Conservation (phyloP, 2,797 vertebrate species). For the Chiloscyllium punctatum region DNA sequence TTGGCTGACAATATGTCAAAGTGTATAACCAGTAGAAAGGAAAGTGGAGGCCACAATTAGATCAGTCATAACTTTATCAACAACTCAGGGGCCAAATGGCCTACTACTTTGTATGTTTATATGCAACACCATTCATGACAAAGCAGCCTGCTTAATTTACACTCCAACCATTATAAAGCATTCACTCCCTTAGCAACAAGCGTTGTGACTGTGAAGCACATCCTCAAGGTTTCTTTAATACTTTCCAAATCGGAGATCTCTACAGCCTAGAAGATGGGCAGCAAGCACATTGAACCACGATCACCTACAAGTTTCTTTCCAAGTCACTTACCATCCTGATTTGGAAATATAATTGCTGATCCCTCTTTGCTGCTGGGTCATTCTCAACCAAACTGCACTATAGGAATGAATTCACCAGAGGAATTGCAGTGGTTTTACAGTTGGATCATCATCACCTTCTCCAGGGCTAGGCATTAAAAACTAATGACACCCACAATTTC, state of each 20-base stretch:
- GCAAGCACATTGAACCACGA: background rate
- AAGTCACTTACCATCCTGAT: background rate
- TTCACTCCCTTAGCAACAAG: background rate
- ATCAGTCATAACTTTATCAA: no score
- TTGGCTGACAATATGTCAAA: no score
- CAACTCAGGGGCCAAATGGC: no score
- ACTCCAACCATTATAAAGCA: background rate
- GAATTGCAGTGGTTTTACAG: background rate
- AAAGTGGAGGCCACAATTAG: no score
- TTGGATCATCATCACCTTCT: background rate
- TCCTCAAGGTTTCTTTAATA: background rate
- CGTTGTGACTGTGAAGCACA: background rate
- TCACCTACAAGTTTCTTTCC: background rate
- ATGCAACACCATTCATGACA: background rate
- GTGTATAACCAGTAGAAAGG: no score
- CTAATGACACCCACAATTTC: background rate
- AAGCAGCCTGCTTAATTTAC: background rate
- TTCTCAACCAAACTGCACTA: background rate
- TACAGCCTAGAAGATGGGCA: background rate
- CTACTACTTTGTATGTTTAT: no score
- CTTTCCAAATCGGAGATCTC: background rate
- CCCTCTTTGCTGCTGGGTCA: background rate
- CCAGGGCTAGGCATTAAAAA: background rate
- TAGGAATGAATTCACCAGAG: background rate
- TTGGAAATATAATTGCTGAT: background rate